phyloP scores from a whole-genome alignment of 2,797 vertebrate genomes.

The Enteromius afrohamiltoni region DNA sequence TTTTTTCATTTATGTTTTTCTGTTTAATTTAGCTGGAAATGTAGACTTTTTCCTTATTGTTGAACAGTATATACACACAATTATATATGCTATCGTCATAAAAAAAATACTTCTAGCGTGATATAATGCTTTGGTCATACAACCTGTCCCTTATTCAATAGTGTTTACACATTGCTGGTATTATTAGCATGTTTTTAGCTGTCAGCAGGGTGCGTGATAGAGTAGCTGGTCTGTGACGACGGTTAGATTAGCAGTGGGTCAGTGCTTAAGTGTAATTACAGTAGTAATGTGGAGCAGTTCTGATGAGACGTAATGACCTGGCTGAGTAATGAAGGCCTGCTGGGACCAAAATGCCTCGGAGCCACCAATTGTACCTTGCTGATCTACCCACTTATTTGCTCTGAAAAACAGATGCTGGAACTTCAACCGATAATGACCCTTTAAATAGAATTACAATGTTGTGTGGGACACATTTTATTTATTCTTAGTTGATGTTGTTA shows the following conservation, averaged over 20 bases:
- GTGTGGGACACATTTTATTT: neutral
- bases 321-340: conserved; percentile 19
- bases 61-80: neutral
- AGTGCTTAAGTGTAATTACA: conserved; percentile 18
- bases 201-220: conserved; percentile 22
- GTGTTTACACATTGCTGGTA: conserved; percentile 1
- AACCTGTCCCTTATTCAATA: neutral
- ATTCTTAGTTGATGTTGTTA: conserved; percentile 1
- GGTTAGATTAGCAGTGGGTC: conserved; percentile 28
- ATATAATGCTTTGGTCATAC: neutral
- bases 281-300: conserved; percentile 20
- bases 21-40: neutral
- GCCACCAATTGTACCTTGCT: conserved; percentile 23
- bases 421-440: neutral
- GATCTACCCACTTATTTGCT: conserved; percentile 35
- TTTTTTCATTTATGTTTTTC: no score
- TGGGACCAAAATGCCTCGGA: conserved; percentile 24
- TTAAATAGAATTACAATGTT: conserved; percentile 7
- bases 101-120: neutral
- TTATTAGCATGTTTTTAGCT: conserved; percentile 15
- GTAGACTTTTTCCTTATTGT: neutral
- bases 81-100: neutral
- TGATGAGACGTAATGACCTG: conserved; percentile 25
- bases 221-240: conserved; percentile 5
- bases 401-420: conserved; percentile 14